These are phyloP conservation scores for Morus bassanus DNA, from an alignment of 2,797 vertebrate genomes.

Conservation along the genomic window DNA sequence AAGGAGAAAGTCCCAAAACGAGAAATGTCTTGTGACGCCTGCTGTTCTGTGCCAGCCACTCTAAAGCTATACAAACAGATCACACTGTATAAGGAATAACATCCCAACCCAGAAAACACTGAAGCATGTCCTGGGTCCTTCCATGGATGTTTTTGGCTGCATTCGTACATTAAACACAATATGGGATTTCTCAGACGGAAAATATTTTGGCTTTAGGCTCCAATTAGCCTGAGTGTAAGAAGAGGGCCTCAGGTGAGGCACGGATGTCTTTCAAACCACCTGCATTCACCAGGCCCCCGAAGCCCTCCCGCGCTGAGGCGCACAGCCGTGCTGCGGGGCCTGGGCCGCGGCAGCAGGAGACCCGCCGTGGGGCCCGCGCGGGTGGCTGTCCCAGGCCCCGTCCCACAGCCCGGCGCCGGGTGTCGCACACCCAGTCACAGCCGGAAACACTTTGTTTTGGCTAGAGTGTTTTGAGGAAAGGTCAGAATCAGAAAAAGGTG, in stretches of 20 bases:
- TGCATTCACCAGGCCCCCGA: too few relatives aligned
- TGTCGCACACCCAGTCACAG: rapidly evolving
- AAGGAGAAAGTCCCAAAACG: rapidly evolving
- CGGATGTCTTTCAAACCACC: rapidly evolving
- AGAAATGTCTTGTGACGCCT: background rate
- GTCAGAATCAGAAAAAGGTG: background rate
- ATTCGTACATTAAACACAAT: background rate
- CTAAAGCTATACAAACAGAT: rapidly evolving
- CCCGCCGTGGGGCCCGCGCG: too few relatives aligned
- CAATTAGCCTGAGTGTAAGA: rapidly evolving
- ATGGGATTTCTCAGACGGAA: background rate
- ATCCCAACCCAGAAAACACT: background rate
- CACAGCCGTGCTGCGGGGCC: background rate
- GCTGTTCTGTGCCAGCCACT: background rate
- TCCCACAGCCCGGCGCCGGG: background rate
- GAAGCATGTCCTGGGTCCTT: rapidly evolving
- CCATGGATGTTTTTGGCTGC: background rate
- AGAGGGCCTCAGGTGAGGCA: too few relatives aligned
- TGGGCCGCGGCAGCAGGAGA: too few relatives aligned
- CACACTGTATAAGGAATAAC: rapidly evolving
- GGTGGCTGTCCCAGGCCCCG: too few relatives aligned
- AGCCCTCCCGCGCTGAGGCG: background rate
- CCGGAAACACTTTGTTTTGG: too few relatives aligned
- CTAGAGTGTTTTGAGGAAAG: too few relatives aligned
- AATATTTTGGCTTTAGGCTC: background rate